These are phyloP conservation scores for Lateolabrax maculatus DNA, from an alignment of 2,797 vertebrate genomes.

Conservation along the genomic window DNA sequence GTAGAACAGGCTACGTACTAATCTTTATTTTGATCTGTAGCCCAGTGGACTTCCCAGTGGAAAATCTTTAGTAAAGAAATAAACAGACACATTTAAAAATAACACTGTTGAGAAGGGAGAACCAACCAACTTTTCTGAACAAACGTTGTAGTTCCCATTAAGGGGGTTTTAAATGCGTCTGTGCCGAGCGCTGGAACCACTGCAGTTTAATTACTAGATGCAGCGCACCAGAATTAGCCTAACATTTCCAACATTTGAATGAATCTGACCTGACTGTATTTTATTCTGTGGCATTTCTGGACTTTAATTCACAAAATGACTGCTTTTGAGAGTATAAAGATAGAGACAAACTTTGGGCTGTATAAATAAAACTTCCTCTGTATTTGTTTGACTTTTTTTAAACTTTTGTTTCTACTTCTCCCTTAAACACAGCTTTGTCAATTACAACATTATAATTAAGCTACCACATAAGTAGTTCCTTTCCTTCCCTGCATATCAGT, in stretches of 20 bases:
- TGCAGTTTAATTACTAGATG: not conserved
- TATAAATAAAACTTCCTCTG: conserved; percentile 8
- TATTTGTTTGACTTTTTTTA: not conserved
- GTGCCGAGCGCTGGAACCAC: not conserved
- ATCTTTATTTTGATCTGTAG: not conserved
- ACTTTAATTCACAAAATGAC: conserved; percentile 17
- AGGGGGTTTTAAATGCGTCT: not conserved
- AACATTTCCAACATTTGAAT: not conserved
- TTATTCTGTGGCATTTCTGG: conserved; percentile 2
- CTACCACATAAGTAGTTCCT: not conserved
- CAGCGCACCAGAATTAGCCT: not conserved
- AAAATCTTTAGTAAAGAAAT: conserved; percentile 13
- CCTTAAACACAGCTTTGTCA: conserved; percentile 25
- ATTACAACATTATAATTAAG: not conserved
- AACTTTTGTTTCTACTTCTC: not conserved
- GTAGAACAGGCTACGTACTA: not conserved
- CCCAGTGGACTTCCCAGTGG: not conserved
- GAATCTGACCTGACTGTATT: not conserved
- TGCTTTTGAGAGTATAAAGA: not conserved
- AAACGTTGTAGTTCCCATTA: not conserved
- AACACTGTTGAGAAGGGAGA: not conserved
- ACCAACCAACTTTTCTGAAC: not conserved
- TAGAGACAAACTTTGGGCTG: conserved; percentile 9
- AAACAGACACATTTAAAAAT: not conserved
- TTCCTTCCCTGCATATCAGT: not conserved